Percentiles rank a stretch among this genome's conserved stretches.
phyloP scores from a whole-genome alignment of 23 tunicate genomes.

The Corella eumyota region DNA sequence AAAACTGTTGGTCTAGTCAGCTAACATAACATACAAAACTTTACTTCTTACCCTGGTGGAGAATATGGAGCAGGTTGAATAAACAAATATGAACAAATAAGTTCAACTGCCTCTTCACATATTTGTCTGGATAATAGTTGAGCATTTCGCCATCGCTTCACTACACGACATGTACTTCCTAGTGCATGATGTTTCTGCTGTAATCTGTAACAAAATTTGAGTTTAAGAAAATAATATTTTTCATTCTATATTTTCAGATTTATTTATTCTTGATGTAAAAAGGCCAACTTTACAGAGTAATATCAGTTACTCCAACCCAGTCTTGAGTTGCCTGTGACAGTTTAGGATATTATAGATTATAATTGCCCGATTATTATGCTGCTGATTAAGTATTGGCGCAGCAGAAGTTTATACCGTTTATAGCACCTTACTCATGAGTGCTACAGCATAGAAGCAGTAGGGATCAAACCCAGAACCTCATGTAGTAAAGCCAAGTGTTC shows the following conservation, averaged over 20 bases:
- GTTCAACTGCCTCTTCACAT: constrained; percentile 42
- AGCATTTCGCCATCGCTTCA: constrained; percentile 55
- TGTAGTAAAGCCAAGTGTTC: no score
- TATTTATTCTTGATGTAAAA: not conserved
- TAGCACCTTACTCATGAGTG: no score
- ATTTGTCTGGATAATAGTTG: constrained; percentile 46
- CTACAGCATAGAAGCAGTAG: no score
- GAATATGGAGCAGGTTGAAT: constrained; percentile 18
- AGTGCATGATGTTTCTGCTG: constrained; percentile 28
- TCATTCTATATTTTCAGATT: no score
- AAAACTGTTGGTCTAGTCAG: not conserved
- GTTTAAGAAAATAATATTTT: no score
- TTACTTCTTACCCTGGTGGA: constrained; percentile 36
- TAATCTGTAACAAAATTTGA: constrained; percentile 15
- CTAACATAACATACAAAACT: not conserved
- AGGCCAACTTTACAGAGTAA: not conserved
- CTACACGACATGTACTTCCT: constrained; percentile 44
- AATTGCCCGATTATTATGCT: no score
- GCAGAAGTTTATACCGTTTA: no score
- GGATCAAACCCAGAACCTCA: no score
- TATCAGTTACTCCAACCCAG: no score
- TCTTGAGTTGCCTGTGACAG: no score
- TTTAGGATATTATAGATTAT: no score
- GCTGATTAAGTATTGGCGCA: no score
- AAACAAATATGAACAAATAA: constrained; percentile 40